These are phyloP conservation scores for Elanoides forficatus DNA, from an alignment of 2,113 vertebrate genomes.

Conservation along the genomic window DNA sequence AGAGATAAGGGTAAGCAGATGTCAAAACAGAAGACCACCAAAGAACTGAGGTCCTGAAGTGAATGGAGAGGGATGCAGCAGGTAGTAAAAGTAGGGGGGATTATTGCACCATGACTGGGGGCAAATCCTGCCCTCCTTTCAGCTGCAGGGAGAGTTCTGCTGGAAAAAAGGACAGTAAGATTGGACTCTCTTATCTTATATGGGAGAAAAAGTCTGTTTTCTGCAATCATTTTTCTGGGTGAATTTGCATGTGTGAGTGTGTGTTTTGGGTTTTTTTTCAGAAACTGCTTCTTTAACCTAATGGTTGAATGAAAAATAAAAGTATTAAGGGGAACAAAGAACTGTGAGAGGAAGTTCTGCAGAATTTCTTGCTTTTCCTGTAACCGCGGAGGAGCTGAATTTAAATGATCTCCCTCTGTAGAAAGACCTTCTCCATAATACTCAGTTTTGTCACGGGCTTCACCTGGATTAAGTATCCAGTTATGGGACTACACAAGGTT, in stretches of 20 bases:
- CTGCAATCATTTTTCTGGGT: neutral
- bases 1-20: constrained; percentile 67
- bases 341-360: neutral
- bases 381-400: fast-evolving
- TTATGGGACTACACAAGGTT: neutral
- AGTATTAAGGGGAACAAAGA: neutral
- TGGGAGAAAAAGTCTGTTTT: neutral
- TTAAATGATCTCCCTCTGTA: neutral
- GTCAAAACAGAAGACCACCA: constrained; percentile 71
- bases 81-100: constrained; percentile 1
- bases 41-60: constrained; percentile 21
- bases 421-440: neutral
- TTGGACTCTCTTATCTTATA: neutral
- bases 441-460: neutral
- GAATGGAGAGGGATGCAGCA: neutral
- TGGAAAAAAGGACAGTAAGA: neutral
- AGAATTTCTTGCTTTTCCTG: neutral
- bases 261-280: neutral
- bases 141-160: neutral
- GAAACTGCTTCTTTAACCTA: neutral
- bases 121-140: neutral
- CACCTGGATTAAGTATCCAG: neutral
- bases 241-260: neutral
- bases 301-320: neutral
- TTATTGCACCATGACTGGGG: neutral